Percentiles rank a stretch among this genome's conserved stretches.
Conservation (phyloP, 2,113 vertebrate species). For the Hirundichthys speculiger region DNA sequence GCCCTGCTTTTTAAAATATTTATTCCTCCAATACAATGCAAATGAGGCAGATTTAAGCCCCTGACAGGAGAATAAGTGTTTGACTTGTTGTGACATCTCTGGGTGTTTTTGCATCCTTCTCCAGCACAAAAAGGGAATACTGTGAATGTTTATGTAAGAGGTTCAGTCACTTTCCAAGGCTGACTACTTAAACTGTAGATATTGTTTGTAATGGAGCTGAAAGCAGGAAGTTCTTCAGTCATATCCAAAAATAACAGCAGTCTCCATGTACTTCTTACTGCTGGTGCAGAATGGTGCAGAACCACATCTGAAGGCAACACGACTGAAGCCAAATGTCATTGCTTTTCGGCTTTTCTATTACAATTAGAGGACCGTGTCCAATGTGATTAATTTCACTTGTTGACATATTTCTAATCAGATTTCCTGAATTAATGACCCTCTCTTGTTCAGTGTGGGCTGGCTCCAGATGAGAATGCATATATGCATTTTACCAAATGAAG, state of each 20-base stretch:
- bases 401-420: constrained; percentile 20
- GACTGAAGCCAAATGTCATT: constrained; percentile 28
- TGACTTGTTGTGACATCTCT: constrained; percentile 35
- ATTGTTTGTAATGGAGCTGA: constrained; percentile 19
- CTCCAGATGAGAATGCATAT: constrained; percentile 37
- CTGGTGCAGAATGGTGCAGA: constrained; percentile 1
- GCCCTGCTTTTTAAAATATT: too few relatives aligned
- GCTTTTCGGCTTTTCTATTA: constrained; percentile 31
- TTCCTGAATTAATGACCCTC: constrained; percentile 15
- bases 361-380: constrained; percentile 22
- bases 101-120: constrained; percentile 21
- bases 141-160: constrained; percentile 8
- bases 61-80: constrained; percentile 14
- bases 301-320: neutral
- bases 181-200: constrained; percentile 25
- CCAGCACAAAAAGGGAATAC: constrained; percentile 35
- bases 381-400: constrained; percentile 12
- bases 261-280: neutral
- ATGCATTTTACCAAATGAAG: constrained; percentile 57
- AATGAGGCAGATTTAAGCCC: too few relatives aligned
- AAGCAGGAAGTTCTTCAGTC: constrained; percentile 26
- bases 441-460: constrained; percentile 31
- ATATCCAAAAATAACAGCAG: constrained; percentile 14
- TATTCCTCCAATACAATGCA: too few relatives aligned
- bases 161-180: constrained; percentile 13